A percentile compares a stretch with the other conserved stretches of the same genome.
phyloP scores from a whole-genome alignment of 2,888 invertebrate species.

The Diogma glabrata region DNA sequence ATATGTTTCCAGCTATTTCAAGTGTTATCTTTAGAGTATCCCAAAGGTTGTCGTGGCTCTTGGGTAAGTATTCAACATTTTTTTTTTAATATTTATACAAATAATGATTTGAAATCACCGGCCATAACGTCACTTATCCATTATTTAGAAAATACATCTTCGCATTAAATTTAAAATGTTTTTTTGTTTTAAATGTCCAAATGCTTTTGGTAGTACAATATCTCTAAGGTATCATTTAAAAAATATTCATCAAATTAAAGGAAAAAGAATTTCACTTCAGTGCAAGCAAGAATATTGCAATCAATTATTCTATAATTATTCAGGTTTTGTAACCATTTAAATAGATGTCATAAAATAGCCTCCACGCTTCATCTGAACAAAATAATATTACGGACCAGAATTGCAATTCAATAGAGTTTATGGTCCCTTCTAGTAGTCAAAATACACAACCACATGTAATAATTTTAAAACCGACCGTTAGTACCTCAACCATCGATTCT shows the following conservation, averaged over 20 bases:
- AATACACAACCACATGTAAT: not conserved
- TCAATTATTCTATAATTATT: slow-evolving; percentile 13
- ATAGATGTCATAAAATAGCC: slow-evolving; percentile 9
- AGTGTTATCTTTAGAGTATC: not conserved
- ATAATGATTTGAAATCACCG: not conserved
- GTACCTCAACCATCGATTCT: not conserved
- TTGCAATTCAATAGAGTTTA: not conserved
- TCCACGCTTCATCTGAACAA: not conserved
- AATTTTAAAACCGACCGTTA: not conserved
- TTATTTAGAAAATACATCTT: not conserved
- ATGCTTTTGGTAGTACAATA: not conserved
- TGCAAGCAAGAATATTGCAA: slow-evolving; percentile 14
- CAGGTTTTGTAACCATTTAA: slow-evolving; percentile 9
- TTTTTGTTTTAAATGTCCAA: slow-evolving; percentile 11
- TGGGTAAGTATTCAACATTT: not conserved
- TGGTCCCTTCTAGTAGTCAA: not conserved
- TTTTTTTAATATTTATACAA: not conserved
- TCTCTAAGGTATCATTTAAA: slow-evolving; percentile 11
- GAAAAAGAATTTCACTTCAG: slow-evolving; percentile 2
- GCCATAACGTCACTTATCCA: not conserved
- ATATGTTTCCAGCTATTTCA: not conserved
- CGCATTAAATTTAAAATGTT: slow-evolving; percentile 5
- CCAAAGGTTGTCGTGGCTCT: not conserved
- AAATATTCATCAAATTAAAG: slow-evolving; percentile 10
- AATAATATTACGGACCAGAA: not conserved